These are phyloP conservation scores for Gadus macrocephalus DNA, from an alignment of 2,113 vertebrate species.

Conservation along the genomic window DNA sequence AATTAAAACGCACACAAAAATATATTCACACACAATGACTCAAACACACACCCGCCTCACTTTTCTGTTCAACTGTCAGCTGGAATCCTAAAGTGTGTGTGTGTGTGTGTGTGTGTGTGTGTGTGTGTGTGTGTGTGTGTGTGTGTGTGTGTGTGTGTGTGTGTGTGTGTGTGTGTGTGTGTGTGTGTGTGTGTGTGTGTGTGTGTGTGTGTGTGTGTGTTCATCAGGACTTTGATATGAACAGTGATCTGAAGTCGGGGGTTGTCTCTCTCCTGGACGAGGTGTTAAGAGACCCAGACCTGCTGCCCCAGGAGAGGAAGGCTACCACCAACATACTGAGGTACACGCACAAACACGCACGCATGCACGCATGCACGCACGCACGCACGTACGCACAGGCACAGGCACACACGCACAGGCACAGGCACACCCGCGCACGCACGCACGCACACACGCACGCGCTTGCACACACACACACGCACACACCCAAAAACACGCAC, in stretches of 20 bases:
- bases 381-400: background rate
- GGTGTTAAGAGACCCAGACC: constrained; percentile 89
- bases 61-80: no score
- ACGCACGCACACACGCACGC: background rate
- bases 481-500: background rate
- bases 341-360: constrained; percentile 33
- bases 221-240: constrained; percentile 90
- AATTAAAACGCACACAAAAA: background rate
- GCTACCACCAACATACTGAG: constrained; percentile 90
- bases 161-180: no score
- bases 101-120: no score
- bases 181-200: no score
- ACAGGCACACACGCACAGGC: background rate
- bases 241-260: constrained; percentile 84
- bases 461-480: background rate
- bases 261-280: constrained; percentile 89
- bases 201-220: no score
- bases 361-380: background rate
- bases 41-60: no score
- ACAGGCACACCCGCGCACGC: background rate
- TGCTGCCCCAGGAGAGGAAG: constrained; percentile 94
- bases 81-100: no score
- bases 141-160: no score
- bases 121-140: no score
- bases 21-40: no score